These are phyloP conservation scores for Pseudois nayaur DNA, from an alignment of 2,113 vertebrate genomes.

Conservation along the genomic window DNA sequence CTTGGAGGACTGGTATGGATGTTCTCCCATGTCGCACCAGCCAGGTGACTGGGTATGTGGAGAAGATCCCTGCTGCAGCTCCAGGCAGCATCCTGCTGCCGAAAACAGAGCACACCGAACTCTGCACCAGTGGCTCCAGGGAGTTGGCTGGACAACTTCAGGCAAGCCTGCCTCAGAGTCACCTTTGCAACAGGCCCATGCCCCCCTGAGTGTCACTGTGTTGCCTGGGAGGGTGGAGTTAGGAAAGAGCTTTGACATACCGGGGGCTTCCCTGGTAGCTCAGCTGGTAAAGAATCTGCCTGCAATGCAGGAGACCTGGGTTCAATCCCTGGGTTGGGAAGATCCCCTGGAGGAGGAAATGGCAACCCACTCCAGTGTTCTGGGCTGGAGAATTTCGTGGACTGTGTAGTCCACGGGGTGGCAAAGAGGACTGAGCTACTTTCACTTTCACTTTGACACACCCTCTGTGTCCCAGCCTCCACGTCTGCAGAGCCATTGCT, in stretches of 20 bases:
- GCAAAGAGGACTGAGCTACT: background rate
- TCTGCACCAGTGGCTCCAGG: background rate
- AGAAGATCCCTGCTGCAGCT: background rate
- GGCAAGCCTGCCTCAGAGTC: background rate
- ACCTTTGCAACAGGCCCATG: background rate
- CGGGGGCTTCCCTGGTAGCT: background rate
- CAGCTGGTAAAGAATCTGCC: background rate
- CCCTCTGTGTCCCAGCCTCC: too few relatives aligned
- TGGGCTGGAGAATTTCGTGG: background rate
- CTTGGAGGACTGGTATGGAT: background rate
- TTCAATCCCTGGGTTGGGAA: background rate
- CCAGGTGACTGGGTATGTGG: fast-evolving
- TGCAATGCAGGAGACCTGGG: background rate
- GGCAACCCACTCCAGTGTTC: background rate
- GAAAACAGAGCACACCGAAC: fast-evolving
- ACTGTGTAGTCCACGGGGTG: background rate
- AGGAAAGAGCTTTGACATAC: background rate
- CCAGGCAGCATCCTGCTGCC: background rate
- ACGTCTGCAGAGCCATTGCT: background rate
- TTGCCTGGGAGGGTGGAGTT: background rate
- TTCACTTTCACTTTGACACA: background rate
- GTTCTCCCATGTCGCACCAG: fast-evolving
- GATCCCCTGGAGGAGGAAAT: background rate
- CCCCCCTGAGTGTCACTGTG: background rate
- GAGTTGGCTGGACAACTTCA: background rate